phyloP scores from a whole-genome alignment of 1,140 invertebrate genomes.

The Apis cerana region DNA sequence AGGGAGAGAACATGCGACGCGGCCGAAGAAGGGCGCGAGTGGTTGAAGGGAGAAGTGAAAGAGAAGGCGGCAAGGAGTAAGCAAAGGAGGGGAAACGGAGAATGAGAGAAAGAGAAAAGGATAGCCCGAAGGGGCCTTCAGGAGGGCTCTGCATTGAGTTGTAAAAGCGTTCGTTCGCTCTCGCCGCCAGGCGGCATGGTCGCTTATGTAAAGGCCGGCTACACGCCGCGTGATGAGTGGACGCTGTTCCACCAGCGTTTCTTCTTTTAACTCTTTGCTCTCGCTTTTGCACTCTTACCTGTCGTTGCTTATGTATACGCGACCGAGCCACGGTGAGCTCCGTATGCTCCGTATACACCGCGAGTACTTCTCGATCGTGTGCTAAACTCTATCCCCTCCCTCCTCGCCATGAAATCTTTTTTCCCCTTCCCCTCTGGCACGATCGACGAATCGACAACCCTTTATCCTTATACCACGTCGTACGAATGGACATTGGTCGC shows the following conservation, averaged over 20 bases:
- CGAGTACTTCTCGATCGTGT: slow-evolving; percentile 48
- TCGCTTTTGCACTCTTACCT: slow-evolving; percentile 69
- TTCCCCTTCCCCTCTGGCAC: slow-evolving; percentile 17
- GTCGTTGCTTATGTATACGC: slow-evolving; percentile 63
- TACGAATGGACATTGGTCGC: slow-evolving; percentile 4
- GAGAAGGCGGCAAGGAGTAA: slow-evolving; percentile 47
- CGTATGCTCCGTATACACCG: slow-evolving; percentile 37
- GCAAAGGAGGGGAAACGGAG: slow-evolving; percentile 13
- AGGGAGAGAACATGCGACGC: slow-evolving; percentile 28
- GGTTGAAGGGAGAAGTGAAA: slow-evolving; percentile 34
- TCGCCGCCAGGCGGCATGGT: slow-evolving; percentile 79
- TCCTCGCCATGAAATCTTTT: not conserved
- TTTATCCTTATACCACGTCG: slow-evolving; percentile 7
- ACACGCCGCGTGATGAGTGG: slow-evolving; percentile 81
- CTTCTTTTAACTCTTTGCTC: slow-evolving; percentile 77
- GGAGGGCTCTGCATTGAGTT: slow-evolving; percentile 79
- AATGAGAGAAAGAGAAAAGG: slow-evolving; percentile 55
- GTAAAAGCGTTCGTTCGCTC: slow-evolving; percentile 80
- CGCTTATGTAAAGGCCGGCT: slow-evolving; percentile 81
- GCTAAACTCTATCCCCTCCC: not conserved
- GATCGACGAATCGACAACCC: slow-evolving; percentile 33
- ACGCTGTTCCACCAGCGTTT: slow-evolving; percentile 75
- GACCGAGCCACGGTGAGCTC: slow-evolving; percentile 8
- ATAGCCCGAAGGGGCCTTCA: slow-evolving; percentile 67
- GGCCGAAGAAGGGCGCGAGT: slow-evolving; percentile 17